A percentile compares a stretch with the other conserved stretches of the same genome.
Conservation (phyloP, 2,888 invertebrate species). For the Cacoxenus indagator region DNA sequence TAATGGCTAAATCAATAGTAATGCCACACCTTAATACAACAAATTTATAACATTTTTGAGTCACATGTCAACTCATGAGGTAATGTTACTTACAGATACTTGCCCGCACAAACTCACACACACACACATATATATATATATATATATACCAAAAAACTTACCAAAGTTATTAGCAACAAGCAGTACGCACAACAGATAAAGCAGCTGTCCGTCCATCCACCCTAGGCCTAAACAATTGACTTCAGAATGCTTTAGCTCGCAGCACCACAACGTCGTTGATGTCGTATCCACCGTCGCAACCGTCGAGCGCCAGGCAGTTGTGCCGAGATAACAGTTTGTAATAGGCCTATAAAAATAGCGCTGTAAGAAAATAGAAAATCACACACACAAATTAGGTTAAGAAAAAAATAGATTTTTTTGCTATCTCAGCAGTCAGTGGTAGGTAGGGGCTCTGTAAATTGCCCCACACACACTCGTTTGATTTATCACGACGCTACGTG, state of each 20-base stretch:
- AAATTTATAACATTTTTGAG: constrained; percentile 9
- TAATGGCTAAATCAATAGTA: constrained; percentile 6
- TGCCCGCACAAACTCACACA: background rate
- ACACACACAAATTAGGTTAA: too few species aligned
- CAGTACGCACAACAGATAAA: background rate
- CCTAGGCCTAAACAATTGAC: too few species aligned
- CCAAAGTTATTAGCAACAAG: constrained; percentile 12
- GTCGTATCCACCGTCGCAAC: background rate
- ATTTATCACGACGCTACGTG: too few species aligned
- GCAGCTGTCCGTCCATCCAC: background rate
- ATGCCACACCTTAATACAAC: background rate
- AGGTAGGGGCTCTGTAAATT: too few species aligned
- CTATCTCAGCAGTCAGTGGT: too few species aligned
- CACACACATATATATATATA: background rate
- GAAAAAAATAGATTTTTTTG: too few species aligned
- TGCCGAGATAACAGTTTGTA: background rate
- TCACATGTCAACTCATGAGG: background rate
- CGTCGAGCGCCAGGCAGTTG: background rate
- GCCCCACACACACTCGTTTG: too few species aligned
- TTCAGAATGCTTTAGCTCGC: too few species aligned
- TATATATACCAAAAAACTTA: constrained; percentile 1
- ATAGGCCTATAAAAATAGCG: background rate
- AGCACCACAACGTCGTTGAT: too few species aligned
- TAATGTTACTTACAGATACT: background rate
- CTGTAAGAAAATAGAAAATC: too few species aligned